Evolutionary conservation across 2,797 vertebrate species (phyloP).

Genomic region (Miichthys miiuy): DNA sequence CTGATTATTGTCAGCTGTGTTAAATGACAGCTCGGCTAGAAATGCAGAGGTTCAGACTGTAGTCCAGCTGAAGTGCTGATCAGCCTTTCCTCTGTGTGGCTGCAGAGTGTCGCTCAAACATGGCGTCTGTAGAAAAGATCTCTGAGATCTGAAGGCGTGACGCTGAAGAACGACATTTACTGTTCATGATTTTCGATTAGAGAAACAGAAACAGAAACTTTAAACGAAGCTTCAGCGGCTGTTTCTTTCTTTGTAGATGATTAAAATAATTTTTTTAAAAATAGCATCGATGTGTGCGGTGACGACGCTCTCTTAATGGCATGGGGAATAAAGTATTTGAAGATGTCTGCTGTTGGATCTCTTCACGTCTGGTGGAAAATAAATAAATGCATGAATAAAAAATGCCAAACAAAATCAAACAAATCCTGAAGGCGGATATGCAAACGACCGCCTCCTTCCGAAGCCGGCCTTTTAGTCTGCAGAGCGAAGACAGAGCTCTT

Average conservation of each 20-base stretch:
- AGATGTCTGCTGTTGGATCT: constrained; percentile 12
- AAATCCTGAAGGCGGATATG: constrained; percentile 29
- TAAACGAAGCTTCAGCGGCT: no score
- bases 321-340: constrained; percentile 11
- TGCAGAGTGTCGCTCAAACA: not conserved
- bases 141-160: not conserved
- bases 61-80: no score
- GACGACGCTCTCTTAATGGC: not conserved
- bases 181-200: not conserved
- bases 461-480: constrained; percentile 37
- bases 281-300: not conserved
- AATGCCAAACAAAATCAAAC: constrained; percentile 49
- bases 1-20: no score
- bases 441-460: constrained; percentile 21
- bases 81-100: not conserved
- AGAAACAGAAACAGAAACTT: not conserved
- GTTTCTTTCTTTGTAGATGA: not conserved
- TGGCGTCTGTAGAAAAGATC: not conserved
- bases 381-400: constrained; percentile 41
- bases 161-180: not conserved
- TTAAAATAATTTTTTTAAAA: not conserved
- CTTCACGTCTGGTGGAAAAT: constrained; percentile 1
- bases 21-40: no score
- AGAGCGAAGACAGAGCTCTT: constrained; percentile 19
- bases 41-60: no score